These are phyloP conservation scores for Cloeon dipterum DNA, from an alignment of 2,888 invertebrate genomes.

Conservation along the genomic window DNA sequence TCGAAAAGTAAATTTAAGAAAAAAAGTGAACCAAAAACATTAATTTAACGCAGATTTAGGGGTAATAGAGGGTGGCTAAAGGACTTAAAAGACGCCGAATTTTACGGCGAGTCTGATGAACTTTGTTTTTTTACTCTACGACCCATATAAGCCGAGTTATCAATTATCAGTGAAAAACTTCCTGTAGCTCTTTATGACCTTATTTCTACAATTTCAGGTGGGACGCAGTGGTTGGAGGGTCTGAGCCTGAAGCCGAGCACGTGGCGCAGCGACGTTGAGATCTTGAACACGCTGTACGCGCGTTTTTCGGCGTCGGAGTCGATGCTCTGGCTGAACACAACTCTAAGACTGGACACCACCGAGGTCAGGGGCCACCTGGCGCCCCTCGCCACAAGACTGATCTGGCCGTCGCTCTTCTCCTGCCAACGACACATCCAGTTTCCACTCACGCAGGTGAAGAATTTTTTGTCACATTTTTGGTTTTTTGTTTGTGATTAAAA, in stretches of 20 bases:
- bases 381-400: slow-evolving; percentile 6
- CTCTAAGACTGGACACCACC: slow-evolving; percentile 51
- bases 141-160: no score
- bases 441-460: slow-evolving; percentile 40
- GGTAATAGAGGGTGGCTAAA: no score
- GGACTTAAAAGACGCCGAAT: no score
- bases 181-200: slow-evolving; percentile 6
- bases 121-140: no score
- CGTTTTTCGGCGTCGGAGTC: slow-evolving; percentile 25
- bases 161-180: no score
- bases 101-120: no score
- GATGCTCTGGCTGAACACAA: slow-evolving; percentile 36
- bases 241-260: not conserved
- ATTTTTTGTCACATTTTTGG: no score
- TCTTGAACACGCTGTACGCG: slow-evolving; percentile 34
- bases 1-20: no score
- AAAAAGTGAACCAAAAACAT: no score
- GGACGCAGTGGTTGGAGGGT: slow-evolving; percentile 40
- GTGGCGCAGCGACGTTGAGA: slow-evolving; percentile 27
- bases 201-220: slow-evolving; percentile 19
- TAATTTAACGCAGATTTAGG: no score
- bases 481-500: no score
- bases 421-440: slow-evolving; percentile 25
- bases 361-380: slow-evolving; percentile 41
- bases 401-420: slow-evolving; percentile 2